Percentiles rank a stretch among this genome's conserved stretches.
Conservation (phyloP, 2,797 vertebrate genomes). For the Sitta carolinensis region DNA sequence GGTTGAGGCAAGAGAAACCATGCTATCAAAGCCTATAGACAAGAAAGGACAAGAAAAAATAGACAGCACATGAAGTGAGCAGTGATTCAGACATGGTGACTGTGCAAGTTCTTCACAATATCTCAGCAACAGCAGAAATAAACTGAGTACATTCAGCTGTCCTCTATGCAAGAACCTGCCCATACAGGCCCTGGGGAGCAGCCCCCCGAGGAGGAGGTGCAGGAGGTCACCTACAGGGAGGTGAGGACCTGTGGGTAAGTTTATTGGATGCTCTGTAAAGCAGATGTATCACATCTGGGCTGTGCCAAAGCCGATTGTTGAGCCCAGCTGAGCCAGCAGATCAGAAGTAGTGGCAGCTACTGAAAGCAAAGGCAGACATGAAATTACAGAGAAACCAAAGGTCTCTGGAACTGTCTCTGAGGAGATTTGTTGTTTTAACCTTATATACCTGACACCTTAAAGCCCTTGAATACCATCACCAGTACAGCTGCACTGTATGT, state of each 20-base stretch:
- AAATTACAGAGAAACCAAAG: not conserved
- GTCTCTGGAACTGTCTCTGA: not conserved
- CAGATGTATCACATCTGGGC: not conserved
- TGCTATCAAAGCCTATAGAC: not conserved
- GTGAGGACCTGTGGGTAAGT: not conserved
- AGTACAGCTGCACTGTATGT: not conserved
- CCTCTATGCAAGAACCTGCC: not conserved
- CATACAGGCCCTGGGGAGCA: not conserved
- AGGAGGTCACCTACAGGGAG: not conserved
- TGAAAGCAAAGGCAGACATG: not conserved
- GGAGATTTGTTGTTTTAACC: not conserved
- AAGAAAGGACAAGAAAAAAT: not conserved
- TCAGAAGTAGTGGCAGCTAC: not conserved
- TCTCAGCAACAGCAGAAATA: not conserved
- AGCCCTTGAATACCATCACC: not conserved
- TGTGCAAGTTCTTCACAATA: not conserved
- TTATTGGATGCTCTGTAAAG: not conserved
- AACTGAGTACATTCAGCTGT: not conserved
- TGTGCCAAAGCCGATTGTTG: not conserved
- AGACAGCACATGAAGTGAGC: not conserved
- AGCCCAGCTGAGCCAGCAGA: not conserved
- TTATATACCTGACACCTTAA: not conserved
- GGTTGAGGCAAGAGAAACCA: not conserved
- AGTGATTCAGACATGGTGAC: not conserved
- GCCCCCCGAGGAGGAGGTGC: fast-evolving